Evolutionary conservation across 1,140 invertebrate genomes (phyloP).

Genomic region (Drosophila sproati): DNA sequence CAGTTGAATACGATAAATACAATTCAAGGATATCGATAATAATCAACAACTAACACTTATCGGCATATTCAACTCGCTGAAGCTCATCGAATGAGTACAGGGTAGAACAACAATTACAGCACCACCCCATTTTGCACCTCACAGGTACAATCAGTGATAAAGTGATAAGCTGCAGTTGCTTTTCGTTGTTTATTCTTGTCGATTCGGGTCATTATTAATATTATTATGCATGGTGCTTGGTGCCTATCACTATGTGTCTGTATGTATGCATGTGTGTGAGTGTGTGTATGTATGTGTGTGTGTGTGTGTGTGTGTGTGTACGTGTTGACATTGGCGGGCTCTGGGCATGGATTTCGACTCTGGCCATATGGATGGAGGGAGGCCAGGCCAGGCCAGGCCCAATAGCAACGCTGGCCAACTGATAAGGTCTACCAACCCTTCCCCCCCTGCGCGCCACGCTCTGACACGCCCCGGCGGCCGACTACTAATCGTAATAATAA

Average conservation of each 20-base stretch:
- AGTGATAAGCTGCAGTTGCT: slow-evolving; percentile 42
- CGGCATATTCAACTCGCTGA: too few species aligned
- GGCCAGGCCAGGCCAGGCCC: background rate
- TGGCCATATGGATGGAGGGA: background rate
- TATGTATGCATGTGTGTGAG: slow-evolving; percentile 16
- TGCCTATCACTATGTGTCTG: slow-evolving; percentile 35
- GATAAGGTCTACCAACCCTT: slow-evolving; percentile 12
- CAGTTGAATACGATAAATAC: too few species aligned
- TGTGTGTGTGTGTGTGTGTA: background rate
- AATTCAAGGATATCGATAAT: too few species aligned
- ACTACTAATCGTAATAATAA: slow-evolving; percentile 40
- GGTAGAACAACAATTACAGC: background rate
- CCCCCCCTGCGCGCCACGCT: background rate
- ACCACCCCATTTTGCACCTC: background rate
- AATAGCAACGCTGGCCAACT: background rate
- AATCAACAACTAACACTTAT: too few species aligned
- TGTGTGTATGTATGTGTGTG: slow-evolving; percentile 3
- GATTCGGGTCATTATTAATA: slow-evolving; percentile 17
- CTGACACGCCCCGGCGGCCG: background rate
- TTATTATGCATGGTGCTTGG: slow-evolving; percentile 15
- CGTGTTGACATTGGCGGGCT: slow-evolving; percentile 22
- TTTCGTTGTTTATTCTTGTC: slow-evolving; percentile 27
- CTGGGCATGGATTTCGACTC: slow-evolving; percentile 4
- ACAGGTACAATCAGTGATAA: too few species aligned
- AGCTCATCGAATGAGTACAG: background rate